Evolutionary conservation across 1,140 invertebrate species (phyloP), one percentile per base, ranked within the genome.

Genomic region (Sycophila sp.): DNA sequence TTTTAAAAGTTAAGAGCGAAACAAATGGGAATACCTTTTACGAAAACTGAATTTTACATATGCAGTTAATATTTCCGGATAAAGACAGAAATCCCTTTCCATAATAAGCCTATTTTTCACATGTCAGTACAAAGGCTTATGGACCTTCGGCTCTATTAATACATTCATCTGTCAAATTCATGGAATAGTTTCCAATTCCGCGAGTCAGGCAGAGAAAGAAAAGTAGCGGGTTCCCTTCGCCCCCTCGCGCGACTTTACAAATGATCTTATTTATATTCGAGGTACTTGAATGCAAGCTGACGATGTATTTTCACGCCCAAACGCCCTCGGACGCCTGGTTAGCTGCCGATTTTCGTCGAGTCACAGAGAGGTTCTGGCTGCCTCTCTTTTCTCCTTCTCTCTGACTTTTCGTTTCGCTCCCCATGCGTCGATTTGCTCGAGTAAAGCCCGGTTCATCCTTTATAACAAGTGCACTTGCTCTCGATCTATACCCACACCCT

Each of bases 181-280:
- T 17, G 64, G 28, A 66, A 56, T 56, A 34, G 15, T 32, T 26
- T 53, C 36, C 36, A 36, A 64, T 34, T 64, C 60, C 15, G 17
- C 19, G 30, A 49, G 32, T n/a, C n/a, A n/a, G n/a, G n/a, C n/a
- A n/a, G n/a, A n/a, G n/a, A n/a, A n/a, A 42, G 4, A 7, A 17
- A 10, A 34, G 28, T 66, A 42, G 28, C 64, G 11, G 13, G 36
- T 34, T 58, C 47, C 51, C 51, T 45, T 38, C 34, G 22, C 22
- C 58, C 24, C 11, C 17, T 28, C 40, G 8, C 13, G 26, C 24
- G 2, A 28, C 8, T 38, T 67, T 67, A 55, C 58, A 62, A 62
- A 69, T 69, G 42, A 69, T 62, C 67, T 69, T 69, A 69, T 69
- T 69, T 62, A 69, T 69, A 69, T 69, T 68, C 66, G 45, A 62